phyloP scores from a whole-genome alignment of 1,140 invertebrate genomes.

The Calycopis cecrops region DNA sequence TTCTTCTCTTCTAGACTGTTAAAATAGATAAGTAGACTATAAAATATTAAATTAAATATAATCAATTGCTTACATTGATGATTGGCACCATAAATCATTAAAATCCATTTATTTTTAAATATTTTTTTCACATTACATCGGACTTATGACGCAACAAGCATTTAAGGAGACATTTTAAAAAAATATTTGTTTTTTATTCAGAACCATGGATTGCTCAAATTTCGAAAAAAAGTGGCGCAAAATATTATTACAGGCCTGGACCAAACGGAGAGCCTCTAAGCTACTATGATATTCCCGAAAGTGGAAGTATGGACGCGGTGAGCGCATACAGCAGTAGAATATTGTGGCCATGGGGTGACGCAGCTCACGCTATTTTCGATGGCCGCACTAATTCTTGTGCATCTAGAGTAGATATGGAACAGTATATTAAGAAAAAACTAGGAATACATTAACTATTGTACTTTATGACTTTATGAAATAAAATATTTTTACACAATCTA shows the following conservation, averaged over 20 bases:
- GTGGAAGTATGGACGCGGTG: conserved; percentile 47
- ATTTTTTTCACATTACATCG: neutral
- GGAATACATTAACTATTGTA: too few relatives aligned
- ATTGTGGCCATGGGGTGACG: conserved; percentile 53
- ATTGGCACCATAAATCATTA: neutral
- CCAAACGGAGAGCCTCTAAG: conserved; percentile 41
- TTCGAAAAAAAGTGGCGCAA: conserved; percentile 46
- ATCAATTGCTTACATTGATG: neutral
- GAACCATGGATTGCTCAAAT: conserved; percentile 62
- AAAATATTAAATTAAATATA: neutral
- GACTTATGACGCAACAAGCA: too few relatives aligned
- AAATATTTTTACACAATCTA: too few relatives aligned
- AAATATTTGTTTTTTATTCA: conserved; percentile 40
- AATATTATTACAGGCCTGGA: conserved; percentile 50
- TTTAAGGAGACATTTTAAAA: too few relatives aligned
- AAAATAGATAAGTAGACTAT: too few relatives aligned
- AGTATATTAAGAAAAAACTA: conserved; percentile 30
- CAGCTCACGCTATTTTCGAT: conserved; percentile 43
- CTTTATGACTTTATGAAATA: too few relatives aligned
- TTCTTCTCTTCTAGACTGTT: too few relatives aligned
- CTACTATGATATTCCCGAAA: conserved; percentile 39
- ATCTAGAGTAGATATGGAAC: conserved; percentile 41
- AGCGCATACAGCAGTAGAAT: conserved; percentile 38
- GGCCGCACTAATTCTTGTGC: conserved; percentile 33
- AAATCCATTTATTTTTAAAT: neutral